Evolutionary conservation across 2,888 invertebrate species (phyloP), one percentile per base, ranked within the genome.

Genomic region (Diaperis boleti): DNA sequence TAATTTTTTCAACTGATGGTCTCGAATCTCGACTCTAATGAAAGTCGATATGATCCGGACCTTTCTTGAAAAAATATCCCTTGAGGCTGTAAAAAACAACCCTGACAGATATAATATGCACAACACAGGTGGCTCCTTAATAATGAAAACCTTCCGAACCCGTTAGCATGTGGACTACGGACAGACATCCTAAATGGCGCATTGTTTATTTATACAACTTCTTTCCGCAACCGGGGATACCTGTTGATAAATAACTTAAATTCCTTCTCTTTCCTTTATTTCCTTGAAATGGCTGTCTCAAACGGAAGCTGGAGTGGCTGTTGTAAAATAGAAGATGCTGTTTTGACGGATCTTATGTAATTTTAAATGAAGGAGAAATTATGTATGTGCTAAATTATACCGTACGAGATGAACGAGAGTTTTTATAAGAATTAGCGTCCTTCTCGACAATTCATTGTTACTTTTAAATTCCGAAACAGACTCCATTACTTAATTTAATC

Each of bases 101-200:
- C 41, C 20, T 18, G 17, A 45, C 45, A 45, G 26, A 45, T 22
- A 15, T n/a, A n/a, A n/a, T n/a, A n/a, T 26, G 26, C 17, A 49
- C 33, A 55, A 31, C 55, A 59, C 59, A 59, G 59, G 59, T 59
- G 59, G 59, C 49, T 59, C 18, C 13, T 59, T 31, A 59, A 59
- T 59, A 59, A 59, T 59, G 49, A 59, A 59, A 49, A 49, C 49
- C 14, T 14, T 18, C 41, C 18, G 18, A 10, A 42, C 41, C 41
- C 18, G 41, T 39, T 18, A 42, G 18, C 41, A 18, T 42, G 41
- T 20, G 18, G 8, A 20, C 18, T n/a, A 42, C 8, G 49, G 49
- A 49, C 8, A 33, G 33, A 31, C 49, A 31, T 33, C 49, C 49
- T 49, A 49, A 49, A 49, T 49, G 49, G 49, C 11, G 8, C 33